These are phyloP conservation scores for Drosophila punjabiensis DNA, from an alignment of 1,140 invertebrate species.

Conservation along the genomic window DNA sequence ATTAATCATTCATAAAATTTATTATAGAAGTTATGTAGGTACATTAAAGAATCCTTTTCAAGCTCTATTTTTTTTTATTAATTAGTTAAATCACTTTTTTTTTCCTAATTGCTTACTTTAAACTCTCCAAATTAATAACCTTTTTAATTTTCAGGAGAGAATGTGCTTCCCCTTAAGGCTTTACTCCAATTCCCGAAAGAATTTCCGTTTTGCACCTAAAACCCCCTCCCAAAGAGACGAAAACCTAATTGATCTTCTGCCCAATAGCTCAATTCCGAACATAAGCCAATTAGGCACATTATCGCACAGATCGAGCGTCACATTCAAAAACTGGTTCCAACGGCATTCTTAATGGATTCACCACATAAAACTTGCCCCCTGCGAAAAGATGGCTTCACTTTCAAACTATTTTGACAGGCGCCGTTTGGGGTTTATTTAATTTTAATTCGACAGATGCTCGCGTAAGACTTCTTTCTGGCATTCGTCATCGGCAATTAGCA, in stretches of 20 bases:
- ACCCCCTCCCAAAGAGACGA: slow-evolving; percentile 13
- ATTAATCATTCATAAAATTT: too few relatives aligned
- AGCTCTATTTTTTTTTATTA: not conserved
- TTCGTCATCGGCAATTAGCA: slow-evolving; percentile 77
- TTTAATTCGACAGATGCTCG: slow-evolving; percentile 33
- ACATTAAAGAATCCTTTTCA: not conserved
- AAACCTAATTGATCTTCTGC: slow-evolving; percentile 12
- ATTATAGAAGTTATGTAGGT: not conserved
- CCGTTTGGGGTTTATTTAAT: slow-evolving; percentile 30
- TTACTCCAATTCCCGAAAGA: slow-evolving; percentile 25
- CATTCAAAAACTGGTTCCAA: slow-evolving; percentile 58
- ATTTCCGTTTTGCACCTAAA: slow-evolving; percentile 54
- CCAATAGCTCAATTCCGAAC: slow-evolving; percentile 43
- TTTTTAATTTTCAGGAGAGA: not conserved
- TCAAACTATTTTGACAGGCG: slow-evolving; percentile 55
- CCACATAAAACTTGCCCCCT: slow-evolving; percentile 18
- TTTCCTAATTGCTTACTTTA: not conserved
- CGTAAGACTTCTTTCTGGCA: slow-evolving; percentile 39
- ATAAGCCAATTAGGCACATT: slow-evolving; percentile 51
- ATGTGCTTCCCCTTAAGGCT: slow-evolving; percentile 27
- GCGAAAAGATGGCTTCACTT: slow-evolving; percentile 45
- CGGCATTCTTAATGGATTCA: slow-evolving; percentile 32
- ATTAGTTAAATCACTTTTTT: too few relatives aligned
- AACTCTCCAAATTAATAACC: not conserved
- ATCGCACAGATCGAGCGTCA: slow-evolving; percentile 44